phyloP scores from a whole-genome alignment of 2,888 invertebrate species.

The Ariolimax columbianus region DNA sequence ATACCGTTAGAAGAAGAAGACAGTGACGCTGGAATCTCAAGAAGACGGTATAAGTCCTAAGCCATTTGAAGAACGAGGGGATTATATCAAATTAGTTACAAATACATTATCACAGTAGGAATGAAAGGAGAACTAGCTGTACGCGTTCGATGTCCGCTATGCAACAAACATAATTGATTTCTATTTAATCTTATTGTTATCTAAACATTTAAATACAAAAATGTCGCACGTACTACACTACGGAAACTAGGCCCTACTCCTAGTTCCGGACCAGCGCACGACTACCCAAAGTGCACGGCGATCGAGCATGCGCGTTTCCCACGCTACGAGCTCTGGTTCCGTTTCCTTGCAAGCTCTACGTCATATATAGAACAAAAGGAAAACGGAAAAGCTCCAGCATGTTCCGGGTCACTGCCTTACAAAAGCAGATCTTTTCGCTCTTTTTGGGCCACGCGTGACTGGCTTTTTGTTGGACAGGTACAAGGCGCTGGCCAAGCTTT shows the following conservation, averaged over 20 bases:
- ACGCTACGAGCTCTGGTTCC: constrained; percentile 43
- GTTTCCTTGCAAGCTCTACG: constrained; percentile 18
- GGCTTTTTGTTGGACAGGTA: constrained; percentile 29
- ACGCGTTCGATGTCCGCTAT: background rate
- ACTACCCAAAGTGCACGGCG: constrained; percentile 32
- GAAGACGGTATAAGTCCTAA: background rate
- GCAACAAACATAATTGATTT: constrained; percentile 37
- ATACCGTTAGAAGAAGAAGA: no score
- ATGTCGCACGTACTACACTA: constrained; percentile 37
- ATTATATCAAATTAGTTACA: no score
- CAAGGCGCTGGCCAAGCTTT: background rate
- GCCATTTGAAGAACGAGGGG: no score
- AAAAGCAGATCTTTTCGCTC: constrained; percentile 10
- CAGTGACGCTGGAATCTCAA: no score
- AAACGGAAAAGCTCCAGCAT: background rate
- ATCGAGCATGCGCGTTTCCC: constrained; percentile 48
- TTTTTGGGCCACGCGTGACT: constrained; percentile 4
- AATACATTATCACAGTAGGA: background rate
- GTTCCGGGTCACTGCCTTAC: constrained; percentile 11
- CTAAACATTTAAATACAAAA: constrained; percentile 40
- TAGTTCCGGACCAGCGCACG: constrained; percentile 48
- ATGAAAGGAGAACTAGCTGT: background rate
- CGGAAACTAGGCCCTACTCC: constrained; percentile 31
- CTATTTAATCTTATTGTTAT: constrained; percentile 45
- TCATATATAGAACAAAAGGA: background rate